Evolutionary conservation across 2,797 vertebrate genomes (phyloP), one percentile per base, ranked within the genome.

Genomic region (Eupleurogrammus muticus): DNA sequence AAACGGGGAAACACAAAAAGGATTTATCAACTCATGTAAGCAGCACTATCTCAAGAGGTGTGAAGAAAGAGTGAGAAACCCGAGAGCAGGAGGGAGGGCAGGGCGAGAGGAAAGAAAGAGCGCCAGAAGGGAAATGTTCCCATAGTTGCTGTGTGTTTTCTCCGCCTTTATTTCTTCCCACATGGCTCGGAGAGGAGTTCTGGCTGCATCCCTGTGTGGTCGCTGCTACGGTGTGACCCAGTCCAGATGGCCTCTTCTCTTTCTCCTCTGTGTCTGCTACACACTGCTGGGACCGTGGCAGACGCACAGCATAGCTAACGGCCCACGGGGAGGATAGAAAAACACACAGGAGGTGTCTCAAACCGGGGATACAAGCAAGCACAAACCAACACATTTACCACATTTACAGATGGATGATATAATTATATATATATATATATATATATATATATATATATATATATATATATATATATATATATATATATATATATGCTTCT

Each of bases 21-120:
- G 89, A 89, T 90, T 92, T 91, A 91, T 90, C 86, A 89, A 89
- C 82, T 90, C 81, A 75, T 90, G 83, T 88, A 84, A 83, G 84
- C 79, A 87, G 76, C 88, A 78, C 73, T 80, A 90, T 86, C 85
- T 86, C 83, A 81, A 86, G 89, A 89, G 87, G 82, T 76, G 79
- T 74, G 70, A 78, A 89, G 75, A 89, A 83, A 82, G 83, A 83
- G 73, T 50, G 82, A 71, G 75, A 79, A 68, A 70, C 54, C n/a
- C 70, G 66, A 58, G 70, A 73, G 76, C n/a, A 56, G 64, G 58
- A 2, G 59, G 36, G 56, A 46, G 50, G 13, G 21, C 6, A 46
- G 64, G 40, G 40, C 19, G 32, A 19, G 47, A 16, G 19, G 63
- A 62, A 80, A 88, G 73, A 86, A 81, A 85, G 84, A 75, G 57